A percentile compares a stretch with the other conserved stretches of the same genome.
These are phyloP conservation scores for Molossus alvarezi DNA, from an alignment of 2,797 vertebrate genomes.

Conservation along the genomic window DNA sequence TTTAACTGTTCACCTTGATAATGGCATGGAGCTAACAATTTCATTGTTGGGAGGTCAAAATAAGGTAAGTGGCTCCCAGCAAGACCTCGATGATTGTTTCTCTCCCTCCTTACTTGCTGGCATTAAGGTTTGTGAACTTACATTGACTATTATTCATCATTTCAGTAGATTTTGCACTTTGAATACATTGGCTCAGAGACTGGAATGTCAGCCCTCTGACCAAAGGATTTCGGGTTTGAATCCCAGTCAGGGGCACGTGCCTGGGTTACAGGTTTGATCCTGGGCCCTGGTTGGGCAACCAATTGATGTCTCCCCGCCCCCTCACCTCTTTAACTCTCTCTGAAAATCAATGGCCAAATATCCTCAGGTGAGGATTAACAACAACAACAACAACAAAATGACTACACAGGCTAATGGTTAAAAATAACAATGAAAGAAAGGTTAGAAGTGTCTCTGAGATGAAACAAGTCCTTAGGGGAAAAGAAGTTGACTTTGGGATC, in stretches of 20 bases:
- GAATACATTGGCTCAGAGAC: background rate
- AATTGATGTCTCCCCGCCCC: too few species aligned
- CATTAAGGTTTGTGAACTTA: background rate
- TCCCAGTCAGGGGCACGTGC: too few species aligned
- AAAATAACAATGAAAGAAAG: constrained; percentile 45
- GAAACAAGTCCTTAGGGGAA: background rate
- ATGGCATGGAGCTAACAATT: background rate
- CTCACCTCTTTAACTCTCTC: too few species aligned
- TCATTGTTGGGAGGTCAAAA: background rate
- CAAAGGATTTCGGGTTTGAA: too few species aligned
- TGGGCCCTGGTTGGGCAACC: too few species aligned
- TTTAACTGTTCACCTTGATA: background rate
- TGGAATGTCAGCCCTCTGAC: too few species aligned
- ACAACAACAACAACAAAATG: too few species aligned
- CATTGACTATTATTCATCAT: background rate
- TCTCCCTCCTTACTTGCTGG: background rate
- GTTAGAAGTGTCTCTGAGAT: background rate
- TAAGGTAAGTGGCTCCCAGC: background rate
- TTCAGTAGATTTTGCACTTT: constrained; percentile 46
- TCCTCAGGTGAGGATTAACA: too few species aligned
- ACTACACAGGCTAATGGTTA: background rate
- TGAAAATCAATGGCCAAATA: too few species aligned
- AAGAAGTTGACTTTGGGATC: constrained; percentile 24
- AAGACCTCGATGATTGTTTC: background rate
- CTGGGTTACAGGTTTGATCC: too few species aligned